Evolutionary conservation across 2,113 vertebrate genomes (phyloP).

Genomic region (Paracyprichromis sp.): DNA sequence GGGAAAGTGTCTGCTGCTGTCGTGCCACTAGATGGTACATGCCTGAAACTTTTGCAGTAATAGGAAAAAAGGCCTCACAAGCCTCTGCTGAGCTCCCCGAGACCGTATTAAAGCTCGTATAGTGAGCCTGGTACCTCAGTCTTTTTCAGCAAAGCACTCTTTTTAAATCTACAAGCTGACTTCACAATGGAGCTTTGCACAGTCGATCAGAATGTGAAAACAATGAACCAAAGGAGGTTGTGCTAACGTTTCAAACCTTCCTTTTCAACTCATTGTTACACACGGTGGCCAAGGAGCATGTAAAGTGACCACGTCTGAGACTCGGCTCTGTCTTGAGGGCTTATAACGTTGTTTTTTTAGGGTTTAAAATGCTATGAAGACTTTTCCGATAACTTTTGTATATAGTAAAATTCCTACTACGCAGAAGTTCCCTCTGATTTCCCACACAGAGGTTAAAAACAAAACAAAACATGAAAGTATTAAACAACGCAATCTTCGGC

Average conservation of each 20-base stretch:
- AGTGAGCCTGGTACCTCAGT: background rate
- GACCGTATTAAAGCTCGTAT: background rate
- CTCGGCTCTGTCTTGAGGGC: background rate
- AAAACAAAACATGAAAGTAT: background rate
- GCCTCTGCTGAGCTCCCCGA: background rate
- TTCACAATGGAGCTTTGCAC: background rate
- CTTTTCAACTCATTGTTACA: background rate
- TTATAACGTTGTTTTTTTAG: background rate
- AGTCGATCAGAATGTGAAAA: background rate
- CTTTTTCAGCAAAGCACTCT: background rate
- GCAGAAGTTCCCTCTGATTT: background rate
- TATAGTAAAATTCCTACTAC: background rate
- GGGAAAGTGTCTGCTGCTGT: background rate
- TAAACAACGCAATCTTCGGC: background rate
- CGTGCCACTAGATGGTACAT: background rate
- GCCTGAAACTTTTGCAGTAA: background rate
- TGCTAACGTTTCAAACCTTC: background rate
- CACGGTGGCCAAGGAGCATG: background rate
- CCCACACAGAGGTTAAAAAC: background rate
- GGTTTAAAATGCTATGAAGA: slow-evolving; percentile 4
- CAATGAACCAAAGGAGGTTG: background rate
- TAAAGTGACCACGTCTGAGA: background rate
- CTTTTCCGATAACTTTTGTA: background rate
- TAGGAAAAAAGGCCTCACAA: background rate
- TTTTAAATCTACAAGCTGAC: background rate